A percentile compares a stretch with the other conserved stretches of the same genome.
Evolutionary conservation across 2,113 vertebrate species (phyloP).

Genomic region (Nycticorax nycticorax): DNA sequence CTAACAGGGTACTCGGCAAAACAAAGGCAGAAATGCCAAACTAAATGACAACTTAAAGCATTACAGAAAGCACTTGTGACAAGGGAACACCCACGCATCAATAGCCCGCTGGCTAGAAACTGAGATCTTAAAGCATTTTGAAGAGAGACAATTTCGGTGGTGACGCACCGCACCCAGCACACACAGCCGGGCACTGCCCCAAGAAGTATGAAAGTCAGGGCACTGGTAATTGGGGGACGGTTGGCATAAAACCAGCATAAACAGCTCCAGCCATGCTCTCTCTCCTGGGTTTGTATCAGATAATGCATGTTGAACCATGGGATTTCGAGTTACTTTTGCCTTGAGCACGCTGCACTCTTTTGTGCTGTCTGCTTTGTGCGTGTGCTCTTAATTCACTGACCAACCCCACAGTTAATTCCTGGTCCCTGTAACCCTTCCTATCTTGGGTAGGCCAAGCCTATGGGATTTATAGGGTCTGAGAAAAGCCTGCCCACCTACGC

Average conservation of each 20-base stretch:
- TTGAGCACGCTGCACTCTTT: not conserved
- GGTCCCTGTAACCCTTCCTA: not conserved
- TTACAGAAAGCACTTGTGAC: not conserved
- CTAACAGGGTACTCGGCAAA: not conserved
- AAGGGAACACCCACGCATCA: not conserved
- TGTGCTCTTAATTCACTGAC: not conserved
- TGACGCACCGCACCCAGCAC: not conserved
- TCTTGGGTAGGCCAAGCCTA: not conserved
- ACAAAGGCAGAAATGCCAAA: not conserved
- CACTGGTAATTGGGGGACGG: not conserved
- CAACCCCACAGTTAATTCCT: not conserved
- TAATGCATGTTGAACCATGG: not conserved
- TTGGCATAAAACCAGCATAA: slow-evolving; percentile 1
- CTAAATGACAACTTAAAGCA: not conserved
- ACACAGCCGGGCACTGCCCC: not conserved
- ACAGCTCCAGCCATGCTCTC: not conserved
- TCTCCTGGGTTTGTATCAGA: not conserved
- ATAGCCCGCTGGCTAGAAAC: not conserved
- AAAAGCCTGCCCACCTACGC: not conserved
- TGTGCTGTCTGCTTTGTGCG: not conserved
- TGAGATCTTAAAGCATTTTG: not conserved
- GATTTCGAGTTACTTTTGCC: not conserved
- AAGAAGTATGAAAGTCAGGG: not conserved
- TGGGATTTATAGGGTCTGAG: not conserved
- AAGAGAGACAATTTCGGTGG: not conserved